Percentiles rank a stretch among this genome's conserved stretches.
phyloP scores from a whole-genome alignment of 2,888 invertebrate genomes.

The Temnothorax unifasciatus region DNA sequence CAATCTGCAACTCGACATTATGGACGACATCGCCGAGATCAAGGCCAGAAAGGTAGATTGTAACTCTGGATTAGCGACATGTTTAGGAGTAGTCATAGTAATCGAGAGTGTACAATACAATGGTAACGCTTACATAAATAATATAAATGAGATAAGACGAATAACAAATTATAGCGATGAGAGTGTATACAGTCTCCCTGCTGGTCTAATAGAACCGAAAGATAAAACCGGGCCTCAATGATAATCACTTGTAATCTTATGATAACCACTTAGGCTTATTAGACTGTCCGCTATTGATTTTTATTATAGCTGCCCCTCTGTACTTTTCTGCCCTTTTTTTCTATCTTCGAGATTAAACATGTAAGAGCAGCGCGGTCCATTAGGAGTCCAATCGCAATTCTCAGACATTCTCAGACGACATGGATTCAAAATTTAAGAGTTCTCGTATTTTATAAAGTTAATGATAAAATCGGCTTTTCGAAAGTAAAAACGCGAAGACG shows the following conservation, averaged over 20 bases:
- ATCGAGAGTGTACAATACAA: neutral
- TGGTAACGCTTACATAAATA: neutral
- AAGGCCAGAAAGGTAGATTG: conserved; percentile 89
- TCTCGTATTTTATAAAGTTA: neutral
- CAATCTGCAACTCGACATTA: conserved; percentile 94
- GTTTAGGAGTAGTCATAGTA: neutral
- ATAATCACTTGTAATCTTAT: neutral
- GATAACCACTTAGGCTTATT: conserved; percentile 24
- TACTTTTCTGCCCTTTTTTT: conserved; percentile 1
- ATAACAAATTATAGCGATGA: neutral
- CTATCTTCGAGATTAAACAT: conserved; percentile 5
- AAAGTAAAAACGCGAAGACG: neutral
- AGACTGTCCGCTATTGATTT: neutral
- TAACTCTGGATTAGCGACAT: neutral
- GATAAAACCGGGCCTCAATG: neutral
- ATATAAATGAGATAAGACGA: neutral
- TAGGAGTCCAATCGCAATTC: neutral
- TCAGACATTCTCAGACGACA: neutral
- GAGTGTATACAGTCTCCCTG: neutral
- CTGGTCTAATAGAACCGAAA: neutral
- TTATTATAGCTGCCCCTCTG: neutral
- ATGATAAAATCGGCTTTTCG: neutral
- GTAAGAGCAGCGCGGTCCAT: neutral
- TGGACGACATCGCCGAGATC: conserved; percentile 93
- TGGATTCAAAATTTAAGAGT: neutral